These are phyloP conservation scores for Rhynchonycteris naso DNA, from an alignment of 2,797 vertebrate species.

Conservation along the genomic window DNA sequence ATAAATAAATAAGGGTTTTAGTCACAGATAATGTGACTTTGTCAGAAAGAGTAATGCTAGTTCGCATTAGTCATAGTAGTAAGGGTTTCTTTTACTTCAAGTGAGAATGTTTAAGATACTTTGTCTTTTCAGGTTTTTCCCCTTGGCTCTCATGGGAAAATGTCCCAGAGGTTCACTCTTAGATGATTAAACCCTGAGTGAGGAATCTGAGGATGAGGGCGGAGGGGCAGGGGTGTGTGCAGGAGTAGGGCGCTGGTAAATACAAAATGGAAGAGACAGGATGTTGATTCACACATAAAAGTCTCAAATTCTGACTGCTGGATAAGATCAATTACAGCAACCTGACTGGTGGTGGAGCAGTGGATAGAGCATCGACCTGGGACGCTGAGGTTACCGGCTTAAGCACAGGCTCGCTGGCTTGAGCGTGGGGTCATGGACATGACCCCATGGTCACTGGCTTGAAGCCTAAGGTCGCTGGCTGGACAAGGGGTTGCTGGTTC, in stretches of 20 bases:
- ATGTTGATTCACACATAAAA: slow-evolving; percentile 67
- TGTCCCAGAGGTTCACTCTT: neutral
- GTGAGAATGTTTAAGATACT: neutral
- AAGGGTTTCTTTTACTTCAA: neutral
- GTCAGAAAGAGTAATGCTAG: neutral
- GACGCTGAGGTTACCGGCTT: too few relatives aligned
- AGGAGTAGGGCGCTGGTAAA: neutral
- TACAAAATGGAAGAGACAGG: slow-evolving; percentile 58
- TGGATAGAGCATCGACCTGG: too few relatives aligned
- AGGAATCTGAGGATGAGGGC: slow-evolving; percentile 19
- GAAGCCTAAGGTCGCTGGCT: too few relatives aligned
- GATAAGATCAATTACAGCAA: neutral
- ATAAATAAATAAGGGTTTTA: neutral
- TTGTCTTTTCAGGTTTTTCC: neutral
- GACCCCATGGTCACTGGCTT: too few relatives aligned
- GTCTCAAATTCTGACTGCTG: neutral
- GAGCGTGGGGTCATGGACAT: too few relatives aligned
- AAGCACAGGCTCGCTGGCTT: too few relatives aligned
- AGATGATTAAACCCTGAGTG: neutral
- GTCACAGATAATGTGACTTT: neutral
- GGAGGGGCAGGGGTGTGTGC: neutral
- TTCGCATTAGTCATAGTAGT: neutral
- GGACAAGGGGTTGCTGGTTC: too few relatives aligned
- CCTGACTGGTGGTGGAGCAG: too few relatives aligned
- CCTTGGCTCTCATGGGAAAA: slow-evolving; percentile 15